Evolutionary conservation across 1,140 invertebrate genomes (phyloP), one percentile per base, ranked within the genome.

Genomic region (Macrobrachium rosenbergii): DNA sequence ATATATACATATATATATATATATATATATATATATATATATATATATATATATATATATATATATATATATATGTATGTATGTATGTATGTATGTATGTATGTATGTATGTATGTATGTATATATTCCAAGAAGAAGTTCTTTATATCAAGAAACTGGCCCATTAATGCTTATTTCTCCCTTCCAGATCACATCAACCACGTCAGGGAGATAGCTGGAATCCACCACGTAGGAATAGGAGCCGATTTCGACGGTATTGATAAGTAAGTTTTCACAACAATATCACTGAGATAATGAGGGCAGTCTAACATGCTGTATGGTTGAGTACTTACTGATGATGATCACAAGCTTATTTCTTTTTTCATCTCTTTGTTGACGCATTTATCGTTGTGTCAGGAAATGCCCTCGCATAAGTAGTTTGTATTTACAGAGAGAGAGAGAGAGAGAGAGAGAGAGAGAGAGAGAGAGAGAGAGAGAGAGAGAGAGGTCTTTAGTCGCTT

Each of bases 211-310:
- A 94, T 96, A 69, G 89, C 89, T 17, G 89, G 89, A n/a, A 73
- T 88, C 10, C 81, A 90, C 69, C 76, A 90, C 91, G 95, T 97
- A 52, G 96, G 96, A 0, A 94, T 97, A 52, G 96, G 96, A 2
- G 96, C 96, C 77, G 96, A 96, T 90, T 97, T 95, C 92, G 96
- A 97, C 92, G 96, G 96, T 91, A 97, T 97, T 92, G 97, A 97
- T 94, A 95, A 94, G 96, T 96, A 93, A 94, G 52, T 52, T 52
- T 8, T 11, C n/a, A 12, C 5, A 11, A 67, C 8, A 67, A 14
- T 17, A 8, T 67, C 17, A 21, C 17, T 12, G 8, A 21, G 5
- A 19, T n/a, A 21, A 21, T 37, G 1, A 37, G 1, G 28, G 28
- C 3, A 37, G 28, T 37, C 3, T 37, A 37, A 37, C 28, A 1